Base-by-base conservation (phyloP, 1,140 invertebrate genomes). In the Mactra quadrangularis region DNA sequence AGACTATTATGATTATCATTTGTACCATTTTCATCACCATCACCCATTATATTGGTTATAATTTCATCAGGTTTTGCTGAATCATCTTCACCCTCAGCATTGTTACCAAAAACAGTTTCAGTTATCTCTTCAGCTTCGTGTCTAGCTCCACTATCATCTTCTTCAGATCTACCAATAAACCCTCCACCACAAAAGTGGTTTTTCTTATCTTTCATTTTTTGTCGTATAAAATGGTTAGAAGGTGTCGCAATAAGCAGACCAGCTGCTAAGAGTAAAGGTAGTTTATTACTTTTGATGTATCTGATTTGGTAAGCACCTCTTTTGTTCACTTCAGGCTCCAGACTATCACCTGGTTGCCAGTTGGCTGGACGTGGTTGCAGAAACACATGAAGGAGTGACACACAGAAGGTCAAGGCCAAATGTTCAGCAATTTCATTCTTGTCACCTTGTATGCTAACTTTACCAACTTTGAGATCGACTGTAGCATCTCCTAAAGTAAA, bases 301-400 rank as follows among this genome's bases (percentile, higher is more conserved):
- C 47, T 41, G 17, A 89, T 78, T 35, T 38, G 35, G 4, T 52
- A 55, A 22, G 41, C 31, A 13, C 84, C 86, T 38, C 83, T 29
- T 15, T 35, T 50, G 13, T 35, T 22, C 19, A 47, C 13, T 1
- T 60, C 22, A 13, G 81, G 79, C 22, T 71, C 38, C 15, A 83
- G 27, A n/a, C 75, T 64, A 2, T 89, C 33, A 7, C 86, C 86
- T 29, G 90, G 89, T 66, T 88, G 59, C 87, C 88, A 89, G 47
- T 66, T 72, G 3, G 59, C 59, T 11, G 89, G 89, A 11, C 88
- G 84, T 17, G 91, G 91, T 84, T 91, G 89, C 68, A 90, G 91
- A 6, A 92, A 85, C 19, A 91, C 90, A 83, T 92, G 89, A 0
- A 92, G 86, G 35, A 92, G 82, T 9, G 90, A 88, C 4, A 91